These are phyloP conservation scores for Hybos culiciformis DNA, from an alignment of 2,888 invertebrate species.

Conservation along the genomic window DNA sequence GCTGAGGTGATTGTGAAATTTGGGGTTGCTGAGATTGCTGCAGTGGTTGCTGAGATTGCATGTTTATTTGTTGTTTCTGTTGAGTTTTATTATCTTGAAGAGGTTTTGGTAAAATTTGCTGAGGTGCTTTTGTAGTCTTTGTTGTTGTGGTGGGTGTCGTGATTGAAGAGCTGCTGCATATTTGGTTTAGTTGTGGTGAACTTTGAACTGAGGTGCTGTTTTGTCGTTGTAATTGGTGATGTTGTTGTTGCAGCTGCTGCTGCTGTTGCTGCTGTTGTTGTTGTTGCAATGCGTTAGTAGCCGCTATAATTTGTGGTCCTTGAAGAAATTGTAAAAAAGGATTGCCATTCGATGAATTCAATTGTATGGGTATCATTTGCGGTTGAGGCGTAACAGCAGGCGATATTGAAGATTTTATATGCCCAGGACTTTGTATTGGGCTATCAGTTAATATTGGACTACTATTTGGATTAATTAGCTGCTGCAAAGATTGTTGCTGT, in stretches of 20 bases:
- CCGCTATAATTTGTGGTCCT: slow-evolving; percentile 19
- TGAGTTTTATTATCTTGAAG: background rate
- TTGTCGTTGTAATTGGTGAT: slow-evolving; percentile 14
- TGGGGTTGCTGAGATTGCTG: slow-evolving; percentile 33
- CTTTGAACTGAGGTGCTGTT: slow-evolving; percentile 4
- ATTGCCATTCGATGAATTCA: slow-evolving; percentile 18
- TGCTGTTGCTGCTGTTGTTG: slow-evolving; percentile 26
- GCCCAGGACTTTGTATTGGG: slow-evolving; percentile 34
- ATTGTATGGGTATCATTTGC: slow-evolving; percentile 20
- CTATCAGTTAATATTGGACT: slow-evolving; percentile 36
- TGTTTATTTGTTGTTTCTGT: slow-evolving; percentile 16
- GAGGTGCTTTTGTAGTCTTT: slow-evolving; percentile 42
- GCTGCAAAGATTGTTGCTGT: slow-evolving; percentile 13
- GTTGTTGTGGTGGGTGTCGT: slow-evolving; percentile 16
- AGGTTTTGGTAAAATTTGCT: slow-evolving; percentile 16
- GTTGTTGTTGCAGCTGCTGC: slow-evolving; percentile 17
- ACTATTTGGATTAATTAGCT: slow-evolving; percentile 19
- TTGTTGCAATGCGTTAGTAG: slow-evolving; percentile 3
- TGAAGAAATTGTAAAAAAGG: slow-evolving; percentile 21
- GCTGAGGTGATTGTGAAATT: slow-evolving; percentile 9
- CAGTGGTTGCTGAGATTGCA: slow-evolving; percentile 17
- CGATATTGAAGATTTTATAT: slow-evolving; percentile 31
- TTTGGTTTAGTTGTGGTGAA: slow-evolving; percentile 22
- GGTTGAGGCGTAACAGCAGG: slow-evolving; percentile 34
- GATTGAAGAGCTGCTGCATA: slow-evolving; percentile 19